Base-by-base conservation (phyloP, 2,888 invertebrate species). In the Mesodorylaimus sp. region DNA sequence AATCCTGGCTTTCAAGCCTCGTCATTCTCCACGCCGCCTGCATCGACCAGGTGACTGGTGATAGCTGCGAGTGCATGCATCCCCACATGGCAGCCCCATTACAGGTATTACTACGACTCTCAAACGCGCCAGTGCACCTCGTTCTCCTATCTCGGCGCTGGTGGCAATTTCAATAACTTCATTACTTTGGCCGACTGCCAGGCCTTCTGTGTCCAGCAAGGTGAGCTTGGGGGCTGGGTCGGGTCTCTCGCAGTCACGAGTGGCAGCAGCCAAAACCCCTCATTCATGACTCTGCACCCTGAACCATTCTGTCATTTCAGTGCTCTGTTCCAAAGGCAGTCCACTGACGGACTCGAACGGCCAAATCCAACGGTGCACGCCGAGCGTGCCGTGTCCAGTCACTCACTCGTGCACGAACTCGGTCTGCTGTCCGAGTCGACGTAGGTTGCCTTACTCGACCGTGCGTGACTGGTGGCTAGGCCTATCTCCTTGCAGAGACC, bases 101-200 rank as follows among this genome's bases (percentile, higher is more conserved):
- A 19, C 41, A 39, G 41, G 21, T 39, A 39, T n/a, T 39, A 39
- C 41, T 39, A 39, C 21, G 41, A 39, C 41, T 7, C n/a, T 7
- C 7, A 5, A 7, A 39, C 16, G 5, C 10, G 21, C 10, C n/a
- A 5, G 5, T 39, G 41, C 21, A 39, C 5, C 7, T n/a, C 41
- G 10, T 39, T 39, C 41, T 19, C 16, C 7, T 39, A 23, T n/a
- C 21, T 19, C 21, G 19, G 19, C 5, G 19, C 16, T n/a, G 41
- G 41, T 5, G 41, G 41, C 41, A 39, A 39, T n/a, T 39, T 39
- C 41, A 39, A 39, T n/a, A 39, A 39, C 21, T 39, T 39, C 21
- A 23, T n/a, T 19, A 39, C 7, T n/a, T n/a, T 19, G 21, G 21
- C 5, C 10, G 41, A 39, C 16, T 39, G 41, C 41, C 16, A 39